Conservation (phyloP, 2,888 invertebrate genomes). For the Cybosia mesomella region DNA sequence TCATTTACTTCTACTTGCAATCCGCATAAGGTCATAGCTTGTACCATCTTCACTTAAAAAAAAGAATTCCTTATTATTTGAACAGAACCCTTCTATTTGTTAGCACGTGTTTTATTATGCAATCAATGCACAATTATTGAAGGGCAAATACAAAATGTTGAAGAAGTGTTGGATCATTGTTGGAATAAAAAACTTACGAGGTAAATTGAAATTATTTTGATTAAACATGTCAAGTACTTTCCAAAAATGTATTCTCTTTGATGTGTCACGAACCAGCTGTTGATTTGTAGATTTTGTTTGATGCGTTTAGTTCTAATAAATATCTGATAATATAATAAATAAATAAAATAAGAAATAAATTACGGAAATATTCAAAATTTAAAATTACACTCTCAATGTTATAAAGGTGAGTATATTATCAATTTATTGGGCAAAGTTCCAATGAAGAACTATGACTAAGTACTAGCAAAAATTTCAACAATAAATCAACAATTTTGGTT, state of each 20-base stretch:
- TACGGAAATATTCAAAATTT: background rate
- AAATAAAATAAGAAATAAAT: background rate
- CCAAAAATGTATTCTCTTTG: background rate
- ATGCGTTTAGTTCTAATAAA: background rate
- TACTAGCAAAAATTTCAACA: constrained; percentile 8
- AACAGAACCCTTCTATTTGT: constrained; percentile 74
- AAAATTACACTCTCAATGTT: constrained; percentile 12
- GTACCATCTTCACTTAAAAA: constrained; percentile 38
- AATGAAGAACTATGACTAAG: constrained; percentile 9
- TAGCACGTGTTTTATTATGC: constrained; percentile 84
- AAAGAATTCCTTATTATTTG: constrained; percentile 70
- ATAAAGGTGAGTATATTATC: constrained; percentile 22
- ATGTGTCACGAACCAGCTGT: background rate
- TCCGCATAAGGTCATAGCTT: constrained; percentile 43
- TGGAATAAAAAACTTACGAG: constrained; percentile 29
- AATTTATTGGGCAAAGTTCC: constrained; percentile 20
- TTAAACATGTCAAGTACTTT: constrained; percentile 4
- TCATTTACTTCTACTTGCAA: background rate
- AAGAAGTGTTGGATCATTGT: constrained; percentile 69
- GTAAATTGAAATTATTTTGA: constrained; percentile 30
- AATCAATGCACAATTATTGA: constrained; percentile 80
- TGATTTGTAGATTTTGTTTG: background rate
- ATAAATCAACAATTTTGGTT: constrained; percentile 7
- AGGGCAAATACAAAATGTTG: constrained; percentile 65
- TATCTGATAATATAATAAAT: background rate